Evolutionary conservation across 2,888 invertebrate genomes (phyloP), one percentile per base, ranked within the genome.

Genomic region (Plagodis dolabraria): DNA sequence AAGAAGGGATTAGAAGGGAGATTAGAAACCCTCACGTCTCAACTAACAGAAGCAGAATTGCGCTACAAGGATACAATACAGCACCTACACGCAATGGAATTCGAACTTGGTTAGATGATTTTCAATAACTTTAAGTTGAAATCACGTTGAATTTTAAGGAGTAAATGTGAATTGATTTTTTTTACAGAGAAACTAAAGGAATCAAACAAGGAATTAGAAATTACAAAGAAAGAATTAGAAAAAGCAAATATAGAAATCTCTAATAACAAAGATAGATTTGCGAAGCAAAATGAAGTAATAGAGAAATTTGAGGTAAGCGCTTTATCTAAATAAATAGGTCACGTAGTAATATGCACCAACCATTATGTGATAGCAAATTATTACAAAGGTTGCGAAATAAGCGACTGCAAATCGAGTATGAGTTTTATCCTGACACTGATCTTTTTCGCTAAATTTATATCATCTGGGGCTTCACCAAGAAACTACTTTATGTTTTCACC

Each of bases 1-100:
- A 87, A 82, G 33, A 73, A 71, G 6, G 76, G 71, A 47, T 60
- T 87, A 8, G 77, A 80, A 69, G 54, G 55, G 11, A 83, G 82
- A 71, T 57, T 85, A 11, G 80, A 83, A 56, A 62, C 74, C 38
- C 57, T 86, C 8, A 72, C 79, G 62, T 65, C 73, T 9, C 75
- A 86, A 66, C 72, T 86, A 22, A 33, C 79, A 4, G 83, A 89
- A 52, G 69, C 77, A 33, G 86, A 90, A 71, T 58, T 77, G 43
- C 70, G 67, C 8, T 69, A 70, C 47, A 80, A 81, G 62, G 79
- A 84, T 35, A 40, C 73, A 11, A 54, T 67, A 4, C 42, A 53
- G 53, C 34, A 51, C 2, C 40, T 56, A 12, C 46, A 22, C 38
- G 56, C 33, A 7, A 48, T 51, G 7, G 60, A 60, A n/a, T 10